phyloP scores from a whole-genome alignment of 2,113 vertebrate genomes.

The Carassius auratus region DNA sequence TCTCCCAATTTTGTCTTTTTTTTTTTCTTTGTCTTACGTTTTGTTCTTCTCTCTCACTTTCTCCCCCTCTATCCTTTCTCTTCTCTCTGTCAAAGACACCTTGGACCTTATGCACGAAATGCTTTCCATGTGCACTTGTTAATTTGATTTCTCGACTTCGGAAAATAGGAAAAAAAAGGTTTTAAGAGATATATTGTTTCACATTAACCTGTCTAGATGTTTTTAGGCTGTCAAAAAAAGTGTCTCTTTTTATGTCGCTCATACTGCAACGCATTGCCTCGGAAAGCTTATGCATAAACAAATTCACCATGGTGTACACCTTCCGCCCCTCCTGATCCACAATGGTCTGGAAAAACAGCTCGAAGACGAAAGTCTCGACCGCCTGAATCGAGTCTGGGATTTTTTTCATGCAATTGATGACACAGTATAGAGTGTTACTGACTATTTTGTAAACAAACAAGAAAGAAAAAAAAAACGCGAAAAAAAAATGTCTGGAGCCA shows the following conservation, averaged over 20 bases:
- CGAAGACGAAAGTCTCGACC: slow-evolving; percentile 60
- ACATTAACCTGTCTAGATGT: slow-evolving; percentile 63
- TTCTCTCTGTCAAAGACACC: slow-evolving; percentile 58
- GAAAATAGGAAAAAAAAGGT: slow-evolving; percentile 62
- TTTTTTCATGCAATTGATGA: slow-evolving; percentile 72
- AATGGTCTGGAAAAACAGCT: slow-evolving; percentile 59
- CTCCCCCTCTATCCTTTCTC: neutral
- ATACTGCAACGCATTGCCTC: slow-evolving; percentile 68
- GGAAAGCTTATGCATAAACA: slow-evolving; percentile 73
- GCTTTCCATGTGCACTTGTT: slow-evolving; percentile 70
- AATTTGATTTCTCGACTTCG: slow-evolving; percentile 57
- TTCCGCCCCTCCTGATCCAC: slow-evolving; percentile 60
- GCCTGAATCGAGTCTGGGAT: slow-evolving; percentile 59
- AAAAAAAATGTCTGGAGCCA: slow-evolving; percentile 62
- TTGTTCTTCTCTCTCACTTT: neutral
- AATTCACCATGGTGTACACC: slow-evolving; percentile 65
- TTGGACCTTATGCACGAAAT: slow-evolving; percentile 75
- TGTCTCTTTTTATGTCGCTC: slow-evolving; percentile 63
- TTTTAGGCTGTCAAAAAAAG: slow-evolving; percentile 63
- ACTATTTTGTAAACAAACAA: slow-evolving; percentile 69
- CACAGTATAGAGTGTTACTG: slow-evolving; percentile 63
- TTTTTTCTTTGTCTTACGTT: slow-evolving; percentile 23
- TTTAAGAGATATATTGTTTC: slow-evolving; percentile 62
- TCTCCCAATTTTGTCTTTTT: neutral
- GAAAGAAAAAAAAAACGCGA: slow-evolving; percentile 47